These are phyloP conservation scores for Denticeps clupeoides DNA, from an alignment of 2,797 vertebrate genomes.

Conservation along the genomic window DNA sequence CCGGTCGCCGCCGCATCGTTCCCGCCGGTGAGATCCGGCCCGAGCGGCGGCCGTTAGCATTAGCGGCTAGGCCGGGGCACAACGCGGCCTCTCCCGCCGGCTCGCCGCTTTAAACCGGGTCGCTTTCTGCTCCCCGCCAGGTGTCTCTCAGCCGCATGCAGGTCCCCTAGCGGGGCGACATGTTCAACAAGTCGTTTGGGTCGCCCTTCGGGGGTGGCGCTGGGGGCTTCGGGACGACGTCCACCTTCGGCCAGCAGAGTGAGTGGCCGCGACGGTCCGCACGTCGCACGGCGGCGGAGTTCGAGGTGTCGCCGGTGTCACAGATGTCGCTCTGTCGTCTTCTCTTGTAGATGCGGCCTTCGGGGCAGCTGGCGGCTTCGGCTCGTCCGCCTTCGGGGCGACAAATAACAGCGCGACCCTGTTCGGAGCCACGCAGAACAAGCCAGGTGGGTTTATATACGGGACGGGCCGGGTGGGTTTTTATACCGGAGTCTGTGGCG, in stretches of 20 bases:
- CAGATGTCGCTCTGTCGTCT: neutral
- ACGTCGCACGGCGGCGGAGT: neutral
- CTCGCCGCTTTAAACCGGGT: no score
- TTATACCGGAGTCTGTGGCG: no score
- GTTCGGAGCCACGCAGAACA: constrained; percentile 77
- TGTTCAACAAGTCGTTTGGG: constrained; percentile 92
- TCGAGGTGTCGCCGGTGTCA: neutral
- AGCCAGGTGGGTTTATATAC: constrained; percentile 67
- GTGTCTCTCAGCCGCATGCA: constrained; percentile 58
- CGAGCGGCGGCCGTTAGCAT: no score
- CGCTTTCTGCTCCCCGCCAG: no score
- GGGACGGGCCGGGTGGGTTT: no score
- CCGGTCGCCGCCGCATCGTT: no score
- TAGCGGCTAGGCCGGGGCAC: no score
- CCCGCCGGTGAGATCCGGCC: no score
- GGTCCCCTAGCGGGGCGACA: constrained; percentile 56
- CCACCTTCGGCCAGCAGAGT: constrained; percentile 90
- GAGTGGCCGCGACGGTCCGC: constrained; percentile 41
- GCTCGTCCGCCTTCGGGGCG: constrained; percentile 78
- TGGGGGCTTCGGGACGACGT: constrained; percentile 77
- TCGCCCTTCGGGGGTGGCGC: constrained; percentile 79
- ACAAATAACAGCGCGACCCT: constrained; percentile 73
- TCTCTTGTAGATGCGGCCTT: constrained; percentile 69
- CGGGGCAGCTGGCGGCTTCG: constrained; percentile 75
- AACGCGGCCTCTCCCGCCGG: no score